Evolutionary conservation across 2,888 invertebrate genomes (phyloP).

Genomic region (Allolobophora icterica): DNA sequence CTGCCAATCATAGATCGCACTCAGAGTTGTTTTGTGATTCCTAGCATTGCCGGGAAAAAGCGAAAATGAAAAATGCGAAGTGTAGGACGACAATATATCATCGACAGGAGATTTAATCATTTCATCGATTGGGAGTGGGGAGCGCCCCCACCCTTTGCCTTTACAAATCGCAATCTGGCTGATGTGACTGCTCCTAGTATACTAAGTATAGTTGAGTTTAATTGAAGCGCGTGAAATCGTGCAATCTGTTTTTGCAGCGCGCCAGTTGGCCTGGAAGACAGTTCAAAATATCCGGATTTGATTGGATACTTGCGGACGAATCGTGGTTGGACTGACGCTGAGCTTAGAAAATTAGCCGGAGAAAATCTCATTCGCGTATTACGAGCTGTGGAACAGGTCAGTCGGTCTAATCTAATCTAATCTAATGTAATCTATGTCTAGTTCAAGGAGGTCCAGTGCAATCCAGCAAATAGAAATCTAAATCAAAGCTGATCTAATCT

Average conservation of each 20-base stretch:
- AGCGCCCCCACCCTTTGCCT: too few species aligned
- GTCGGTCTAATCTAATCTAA: neutral
- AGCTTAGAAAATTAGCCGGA: constrained; percentile 71
- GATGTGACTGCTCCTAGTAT: neutral
- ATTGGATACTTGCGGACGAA: constrained; percentile 72
- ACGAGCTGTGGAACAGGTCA: constrained; percentile 68
- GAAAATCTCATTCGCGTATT: constrained; percentile 71
- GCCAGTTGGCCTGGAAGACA: constrained; percentile 70
- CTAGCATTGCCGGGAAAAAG: too few species aligned
- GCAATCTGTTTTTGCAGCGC: constrained; percentile 60
- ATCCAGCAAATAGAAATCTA: neutral
- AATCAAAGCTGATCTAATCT: neutral
- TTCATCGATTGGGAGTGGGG: too few species aligned
- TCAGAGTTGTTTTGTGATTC: too few species aligned
- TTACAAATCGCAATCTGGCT: neutral
- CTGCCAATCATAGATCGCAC: too few species aligned
- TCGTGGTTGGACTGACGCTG: constrained; percentile 69
- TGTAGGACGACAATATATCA: too few species aligned
- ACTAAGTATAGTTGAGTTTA: too few species aligned
- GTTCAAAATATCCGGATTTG: constrained; percentile 72
- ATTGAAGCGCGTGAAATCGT: too few species aligned
- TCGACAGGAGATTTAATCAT: too few species aligned
- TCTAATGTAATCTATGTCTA: neutral
- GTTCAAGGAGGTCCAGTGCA: neutral
- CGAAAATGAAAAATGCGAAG: too few species aligned